A percentile compares a stretch with the other conserved stretches of the same genome.
These are phyloP conservation scores for Spicauda simplicius DNA, from an alignment of 2,888 invertebrate genomes.

Conservation along the genomic window DNA sequence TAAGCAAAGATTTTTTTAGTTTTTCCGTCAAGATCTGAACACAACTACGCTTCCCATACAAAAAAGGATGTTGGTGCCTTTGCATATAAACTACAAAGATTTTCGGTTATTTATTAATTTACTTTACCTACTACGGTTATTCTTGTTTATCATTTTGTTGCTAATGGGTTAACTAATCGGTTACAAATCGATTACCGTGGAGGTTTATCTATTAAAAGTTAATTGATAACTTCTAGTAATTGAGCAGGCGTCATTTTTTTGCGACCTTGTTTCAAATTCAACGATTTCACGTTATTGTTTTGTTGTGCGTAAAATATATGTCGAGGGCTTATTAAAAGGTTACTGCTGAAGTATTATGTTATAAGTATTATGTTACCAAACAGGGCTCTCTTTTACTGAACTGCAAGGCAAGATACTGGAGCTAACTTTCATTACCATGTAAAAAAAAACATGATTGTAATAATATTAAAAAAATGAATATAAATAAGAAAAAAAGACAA, in stretches of 20 bases:
- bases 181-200: conserved; percentile 41
- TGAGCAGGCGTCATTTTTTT: conserved; percentile 67
- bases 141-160: conserved; percentile 19
- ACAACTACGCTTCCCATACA: not conserved
- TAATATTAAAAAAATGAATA: too few relatives aligned
- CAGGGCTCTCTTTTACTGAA: too few relatives aligned
- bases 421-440: too few relatives aligned
- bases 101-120: not conserved
- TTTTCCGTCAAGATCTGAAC: not conserved
- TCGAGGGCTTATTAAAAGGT: conserved; percentile 82
- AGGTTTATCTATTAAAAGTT: conserved; percentile 17
- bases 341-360: conserved; percentile 60
- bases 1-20: too few relatives aligned
- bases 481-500: too few relatives aligned
- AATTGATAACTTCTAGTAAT: conserved; percentile 50
- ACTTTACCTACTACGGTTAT: not conserved
- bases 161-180: conserved; percentile 36
- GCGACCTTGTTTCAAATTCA: conserved; percentile 71
- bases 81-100: not conserved
- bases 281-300: conserved; percentile 83
- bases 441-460: too few relatives aligned
- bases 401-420: too few relatives aligned
- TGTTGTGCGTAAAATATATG: conserved; percentile 79
- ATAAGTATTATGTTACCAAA: too few relatives aligned
- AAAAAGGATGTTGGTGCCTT: not conserved